A percentile compares a stretch with the other conserved stretches of the same genome.
phyloP scores from a whole-genome alignment of 1,140 invertebrate species.

The Bombus balteatus region DNA sequence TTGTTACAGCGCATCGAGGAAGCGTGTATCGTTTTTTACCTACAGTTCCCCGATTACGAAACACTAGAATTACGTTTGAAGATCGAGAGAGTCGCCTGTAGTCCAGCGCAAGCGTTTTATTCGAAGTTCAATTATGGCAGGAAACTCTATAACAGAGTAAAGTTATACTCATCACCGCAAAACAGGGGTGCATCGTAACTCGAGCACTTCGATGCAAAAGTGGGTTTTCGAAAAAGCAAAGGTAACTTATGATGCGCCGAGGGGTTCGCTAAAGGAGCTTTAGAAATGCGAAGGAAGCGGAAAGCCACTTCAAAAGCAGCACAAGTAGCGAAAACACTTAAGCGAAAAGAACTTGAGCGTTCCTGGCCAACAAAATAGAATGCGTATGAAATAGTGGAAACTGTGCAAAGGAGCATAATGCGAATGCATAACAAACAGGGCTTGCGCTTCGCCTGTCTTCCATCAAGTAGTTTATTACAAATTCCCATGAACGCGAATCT shows the following conservation, averaged over 20 bases:
- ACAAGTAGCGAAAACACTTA: slow-evolving; percentile 51
- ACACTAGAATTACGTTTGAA: background rate
- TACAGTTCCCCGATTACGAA: background rate
- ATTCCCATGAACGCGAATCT: background rate
- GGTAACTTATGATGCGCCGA: background rate
- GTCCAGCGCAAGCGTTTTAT: background rate
- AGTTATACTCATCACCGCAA: background rate
- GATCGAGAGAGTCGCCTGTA: background rate
- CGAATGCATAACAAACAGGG: background rate
- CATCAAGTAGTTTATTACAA: background rate
- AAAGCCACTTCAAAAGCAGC: slow-evolving; percentile 42
- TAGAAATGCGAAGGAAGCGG: slow-evolving; percentile 24
- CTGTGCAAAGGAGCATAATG: background rate
- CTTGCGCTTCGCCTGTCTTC: background rate
- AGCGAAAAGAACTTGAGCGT: slow-evolving; percentile 14
- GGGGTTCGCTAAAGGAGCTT: slow-evolving; percentile 15
- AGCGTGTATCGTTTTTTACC: background rate
- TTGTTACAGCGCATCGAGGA: background rate
- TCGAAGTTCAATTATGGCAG: background rate
- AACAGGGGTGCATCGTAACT: background rate
- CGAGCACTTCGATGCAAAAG: slow-evolving; percentile 8
- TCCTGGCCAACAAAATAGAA: slow-evolving; percentile 19
- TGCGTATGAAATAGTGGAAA: background rate
- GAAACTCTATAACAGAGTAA: background rate
- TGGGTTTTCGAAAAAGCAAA: slow-evolving; percentile 9